Evolutionary conservation across 2,888 invertebrate species (phyloP).

Genomic region (Dasypogon diadema): DNA sequence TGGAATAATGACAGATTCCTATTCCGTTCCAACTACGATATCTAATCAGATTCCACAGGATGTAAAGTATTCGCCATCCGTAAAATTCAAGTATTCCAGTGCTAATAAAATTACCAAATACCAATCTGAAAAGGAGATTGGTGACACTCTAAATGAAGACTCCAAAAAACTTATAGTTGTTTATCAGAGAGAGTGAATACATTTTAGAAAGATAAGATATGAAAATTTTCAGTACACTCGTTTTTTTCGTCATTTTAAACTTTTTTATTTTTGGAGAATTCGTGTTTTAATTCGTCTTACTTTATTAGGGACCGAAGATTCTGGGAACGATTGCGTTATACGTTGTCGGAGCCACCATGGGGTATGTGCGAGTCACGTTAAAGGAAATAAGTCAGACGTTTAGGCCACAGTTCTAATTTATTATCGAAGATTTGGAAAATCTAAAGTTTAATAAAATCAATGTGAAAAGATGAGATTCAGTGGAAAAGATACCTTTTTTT

Average conservation of each 20-base stretch:
- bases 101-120: background rate
- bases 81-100: background rate
- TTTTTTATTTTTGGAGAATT: background rate
- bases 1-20: background rate
- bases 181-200: constrained; percentile 38
- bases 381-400: too few species aligned
- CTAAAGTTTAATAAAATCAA: too few species aligned
- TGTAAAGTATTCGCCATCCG: background rate
- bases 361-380: too few species aligned
- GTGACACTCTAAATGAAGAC: constrained; percentile 29
- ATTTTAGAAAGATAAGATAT: background rate
- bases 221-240: background rate
- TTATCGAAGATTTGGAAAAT: too few species aligned
- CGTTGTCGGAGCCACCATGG: too few species aligned
- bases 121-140: background rate
- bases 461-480: too few species aligned
- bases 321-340: background rate
- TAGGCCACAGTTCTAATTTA: too few species aligned
- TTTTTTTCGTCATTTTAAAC: background rate
- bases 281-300: background rate
- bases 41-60: background rate
- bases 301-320: background rate
- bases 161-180: constrained; percentile 29
- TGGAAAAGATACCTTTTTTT: too few species aligned
- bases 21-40: background rate